phyloP scores from a whole-genome alignment of 2,113 vertebrate genomes.

The Pluvialis apricaria region DNA sequence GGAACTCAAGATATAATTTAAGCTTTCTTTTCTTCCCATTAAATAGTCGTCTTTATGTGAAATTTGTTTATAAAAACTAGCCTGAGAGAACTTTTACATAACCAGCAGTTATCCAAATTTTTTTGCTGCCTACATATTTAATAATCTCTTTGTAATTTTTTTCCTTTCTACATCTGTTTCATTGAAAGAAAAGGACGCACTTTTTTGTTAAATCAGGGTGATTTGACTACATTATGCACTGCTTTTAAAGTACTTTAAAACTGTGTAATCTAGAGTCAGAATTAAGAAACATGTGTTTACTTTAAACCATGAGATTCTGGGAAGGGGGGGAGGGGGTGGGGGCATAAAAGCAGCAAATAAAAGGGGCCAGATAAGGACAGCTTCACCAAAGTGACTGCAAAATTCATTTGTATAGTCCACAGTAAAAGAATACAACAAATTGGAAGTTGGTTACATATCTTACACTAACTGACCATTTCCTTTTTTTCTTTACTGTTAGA shows the following conservation, averaged over 20 bases:
- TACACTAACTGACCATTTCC: neutral
- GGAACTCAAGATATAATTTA: neutral
- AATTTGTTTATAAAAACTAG: neutral
- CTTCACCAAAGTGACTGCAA: neutral
- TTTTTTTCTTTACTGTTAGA: neutral
- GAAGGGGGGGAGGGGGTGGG: fast-evolving
- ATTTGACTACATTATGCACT: neutral
- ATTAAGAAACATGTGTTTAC: neutral
- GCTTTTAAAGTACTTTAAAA: neutral
- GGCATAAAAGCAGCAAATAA: neutral
- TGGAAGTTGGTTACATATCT: neutral
- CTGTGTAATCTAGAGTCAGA: neutral
- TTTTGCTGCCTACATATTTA: neutral
- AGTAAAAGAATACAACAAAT: neutral
- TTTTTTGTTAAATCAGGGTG: neutral
- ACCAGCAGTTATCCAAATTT: neutral
- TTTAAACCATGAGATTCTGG: neutral
- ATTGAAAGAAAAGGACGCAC: neutral
- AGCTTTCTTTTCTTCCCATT: neutral
- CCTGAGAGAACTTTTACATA: neutral
- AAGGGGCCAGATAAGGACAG: neutral
- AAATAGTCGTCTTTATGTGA: neutral
- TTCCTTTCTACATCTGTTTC: neutral
- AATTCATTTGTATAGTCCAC: neutral
- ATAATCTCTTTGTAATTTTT: neutral